These are phyloP conservation scores for Cuculus canorus DNA, from an alignment of 2,797 vertebrate genomes.

Conservation along the genomic window DNA sequence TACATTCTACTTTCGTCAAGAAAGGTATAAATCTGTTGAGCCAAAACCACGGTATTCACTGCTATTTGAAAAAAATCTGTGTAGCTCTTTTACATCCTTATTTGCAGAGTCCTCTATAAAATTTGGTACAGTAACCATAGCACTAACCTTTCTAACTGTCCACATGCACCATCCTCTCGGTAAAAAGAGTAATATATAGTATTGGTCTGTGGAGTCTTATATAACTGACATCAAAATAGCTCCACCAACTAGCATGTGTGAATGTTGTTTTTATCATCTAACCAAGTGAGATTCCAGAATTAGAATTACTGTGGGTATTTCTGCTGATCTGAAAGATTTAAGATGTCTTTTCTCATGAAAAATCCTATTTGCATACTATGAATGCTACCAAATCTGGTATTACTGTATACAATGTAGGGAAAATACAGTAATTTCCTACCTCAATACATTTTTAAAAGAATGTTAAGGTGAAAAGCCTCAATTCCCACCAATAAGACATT, in stretches of 20 bases:
- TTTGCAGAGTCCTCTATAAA: background rate
- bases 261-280: conserved; percentile 23
- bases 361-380: conserved; percentile 38
- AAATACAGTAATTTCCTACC: background rate
- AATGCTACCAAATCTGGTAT: conserved; percentile 1
- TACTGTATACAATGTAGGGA: background rate
- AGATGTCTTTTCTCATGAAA: background rate
- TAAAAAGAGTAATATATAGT: background rate
- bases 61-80: background rate
- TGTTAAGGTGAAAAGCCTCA: background rate
- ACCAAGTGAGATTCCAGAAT: background rate
- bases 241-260: background rate
- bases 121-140: background rate
- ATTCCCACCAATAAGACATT: background rate
- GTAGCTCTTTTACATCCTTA: background rate
- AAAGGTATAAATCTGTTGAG: conserved; percentile 22
- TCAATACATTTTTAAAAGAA: background rate
- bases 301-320: conserved; percentile 32
- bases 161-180: background rate
- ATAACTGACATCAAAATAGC: conserved; percentile 9
- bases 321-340: conserved; percentile 39
- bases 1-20: conserved; percentile 42
- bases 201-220: background rate
- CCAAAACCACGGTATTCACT: background rate
- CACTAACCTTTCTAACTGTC: background rate